A percentile compares a stretch with the other conserved stretches of the same genome.
phyloP scores from a whole-genome alignment of 2,888 invertebrate genomes.

The Beris morrisii region DNA sequence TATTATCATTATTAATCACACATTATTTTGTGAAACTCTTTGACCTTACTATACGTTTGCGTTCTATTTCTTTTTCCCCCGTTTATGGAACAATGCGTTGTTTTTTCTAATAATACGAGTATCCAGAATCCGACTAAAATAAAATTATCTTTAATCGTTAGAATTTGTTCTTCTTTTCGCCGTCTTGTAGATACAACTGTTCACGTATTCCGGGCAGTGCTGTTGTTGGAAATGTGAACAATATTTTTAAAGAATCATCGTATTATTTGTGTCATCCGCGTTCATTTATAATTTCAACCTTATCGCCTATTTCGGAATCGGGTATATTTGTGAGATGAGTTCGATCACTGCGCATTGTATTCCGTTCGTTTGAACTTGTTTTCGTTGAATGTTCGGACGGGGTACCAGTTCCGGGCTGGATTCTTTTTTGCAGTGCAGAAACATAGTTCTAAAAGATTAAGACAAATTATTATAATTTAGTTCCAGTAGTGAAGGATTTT shows the following conservation, averaged over 20 bases:
- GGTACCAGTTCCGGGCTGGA: conserved; percentile 62
- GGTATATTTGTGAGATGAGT: conserved; percentile 77
- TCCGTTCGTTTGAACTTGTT: conserved; percentile 68
- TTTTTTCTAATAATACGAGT: no score
- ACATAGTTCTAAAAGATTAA: conserved; percentile 79
- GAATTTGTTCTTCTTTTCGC: no score
- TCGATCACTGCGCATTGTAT: conserved; percentile 75
- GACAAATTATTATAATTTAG: conserved; percentile 36
- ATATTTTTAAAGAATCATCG: not conserved
- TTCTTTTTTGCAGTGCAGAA: conserved; percentile 75
- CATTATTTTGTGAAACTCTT: no score
- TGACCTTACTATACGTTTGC: no score
- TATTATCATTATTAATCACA: no score
- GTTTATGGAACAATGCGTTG: no score
- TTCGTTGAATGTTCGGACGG: conserved; percentile 59
- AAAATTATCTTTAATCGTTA: no score
- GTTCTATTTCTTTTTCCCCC: no score
- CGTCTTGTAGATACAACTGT: no score
- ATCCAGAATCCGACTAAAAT: no score
- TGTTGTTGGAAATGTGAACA: conserved; percentile 9
- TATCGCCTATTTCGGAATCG: conserved; percentile 62
- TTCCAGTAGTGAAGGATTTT: not conserved
- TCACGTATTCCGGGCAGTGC: no score
- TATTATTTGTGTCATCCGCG: conserved; percentile 53
- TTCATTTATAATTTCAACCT: conserved; percentile 56